Evolutionary conservation across 2,888 invertebrate species (phyloP), one percentile per base, ranked within the genome.

Genomic region (Drosophila recens): DNA sequence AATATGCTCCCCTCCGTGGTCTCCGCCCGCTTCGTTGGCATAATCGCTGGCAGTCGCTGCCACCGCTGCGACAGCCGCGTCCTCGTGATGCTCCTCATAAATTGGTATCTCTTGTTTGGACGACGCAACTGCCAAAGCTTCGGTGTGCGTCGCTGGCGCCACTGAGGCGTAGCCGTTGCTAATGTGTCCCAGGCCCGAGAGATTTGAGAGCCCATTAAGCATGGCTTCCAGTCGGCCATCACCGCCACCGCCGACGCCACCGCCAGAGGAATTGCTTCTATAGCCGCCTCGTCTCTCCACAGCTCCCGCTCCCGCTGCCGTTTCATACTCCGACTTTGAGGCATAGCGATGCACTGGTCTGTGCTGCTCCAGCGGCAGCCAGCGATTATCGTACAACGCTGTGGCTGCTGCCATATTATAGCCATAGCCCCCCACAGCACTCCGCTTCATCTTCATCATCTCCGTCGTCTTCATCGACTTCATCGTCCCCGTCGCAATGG

Each of bases 51-150:
- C 76, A 15, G 87, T 53, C 13, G 87, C 75, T 23, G 89, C 84
- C 53, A 83, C 51, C 9, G 89, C 85, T 15, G 89, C 79, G 5
- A 81, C 76, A 20, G 80, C 82, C 8, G 73, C 69, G 38, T 89
- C 86, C 80, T 91, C 91, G 61, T 91, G 88, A 78, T 91, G 90
- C 61, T 91, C 90, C 75, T 91, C 91, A 68, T 91, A 90, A 87
- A 91, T 91, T 58, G 91, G 91, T 83, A 90, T 91, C 90, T 85
- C 89, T 71, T 89, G 87, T 68, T 87, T 87, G 43, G 69, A 67
- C 33, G 82, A 79, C 43, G 78, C 82, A 57, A 75, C 61, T 20
- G 77, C 80, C 79, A 80, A 56, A 34, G 80, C 79, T 73, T 75
- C 84, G 43, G 70, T 75, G 66, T 76, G 86, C 59, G 74, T 77